These are phyloP conservation scores for Chrysopilus asiliformis DNA, from an alignment of 2,888 invertebrate species.

Conservation along the genomic window DNA sequence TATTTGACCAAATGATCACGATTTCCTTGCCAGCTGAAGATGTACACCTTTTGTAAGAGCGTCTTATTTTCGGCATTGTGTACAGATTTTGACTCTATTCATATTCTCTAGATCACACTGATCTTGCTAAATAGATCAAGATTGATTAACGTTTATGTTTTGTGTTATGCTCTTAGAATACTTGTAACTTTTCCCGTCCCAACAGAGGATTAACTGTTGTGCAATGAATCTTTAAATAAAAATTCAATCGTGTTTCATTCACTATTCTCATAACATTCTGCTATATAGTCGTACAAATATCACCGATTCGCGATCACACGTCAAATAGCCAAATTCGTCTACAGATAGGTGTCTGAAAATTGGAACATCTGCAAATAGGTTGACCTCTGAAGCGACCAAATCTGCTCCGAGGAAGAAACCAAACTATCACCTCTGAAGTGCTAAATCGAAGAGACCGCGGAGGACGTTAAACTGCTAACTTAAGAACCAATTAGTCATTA, in stretches of 20 bases:
- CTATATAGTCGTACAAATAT: conserved; percentile 5
- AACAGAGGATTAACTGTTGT: conserved; percentile 3
- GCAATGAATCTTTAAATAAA: not conserved
- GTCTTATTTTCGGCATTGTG: not conserved
- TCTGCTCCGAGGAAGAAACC: too few species aligned
- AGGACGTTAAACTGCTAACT: too few species aligned
- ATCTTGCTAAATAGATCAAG: conserved; percentile 14
- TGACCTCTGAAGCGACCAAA: too few species aligned
- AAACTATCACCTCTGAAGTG: too few species aligned
- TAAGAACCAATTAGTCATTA: too few species aligned
- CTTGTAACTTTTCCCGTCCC: conserved; percentile 7
- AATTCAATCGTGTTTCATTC: too few species aligned
- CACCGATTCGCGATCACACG: too few species aligned
- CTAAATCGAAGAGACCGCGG: too few species aligned
- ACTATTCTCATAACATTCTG: too few species aligned
- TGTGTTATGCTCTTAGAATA: conserved; percentile 4
- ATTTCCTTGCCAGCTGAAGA: conserved; percentile 12
- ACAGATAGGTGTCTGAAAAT: too few species aligned
- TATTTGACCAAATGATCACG: conserved; percentile 15
- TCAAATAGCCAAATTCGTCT: too few species aligned
- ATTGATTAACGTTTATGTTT: conserved; percentile 12
- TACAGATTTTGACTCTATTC: not conserved
- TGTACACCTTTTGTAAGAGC: conserved; percentile 10
- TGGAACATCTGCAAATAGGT: too few species aligned
- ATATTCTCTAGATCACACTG: conserved; percentile 5